Conservation (phyloP, 53 echinoderm and acorn worm genomes). For the Zoroaster sp. region DNA sequence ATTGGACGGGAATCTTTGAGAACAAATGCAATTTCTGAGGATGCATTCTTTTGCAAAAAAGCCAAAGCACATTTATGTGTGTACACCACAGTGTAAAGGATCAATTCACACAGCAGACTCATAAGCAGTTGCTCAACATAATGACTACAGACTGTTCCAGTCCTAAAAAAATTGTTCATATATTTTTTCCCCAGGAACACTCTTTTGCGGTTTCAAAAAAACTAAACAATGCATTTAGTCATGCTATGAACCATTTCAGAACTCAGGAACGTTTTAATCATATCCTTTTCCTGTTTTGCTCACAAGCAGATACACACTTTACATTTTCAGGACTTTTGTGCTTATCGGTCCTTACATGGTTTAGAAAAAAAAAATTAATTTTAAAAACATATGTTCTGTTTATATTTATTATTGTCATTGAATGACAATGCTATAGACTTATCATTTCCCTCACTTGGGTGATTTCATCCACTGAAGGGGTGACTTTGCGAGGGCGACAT, state of each 20-base stretch:
- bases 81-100: too few relatives aligned
- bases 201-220: background rate
- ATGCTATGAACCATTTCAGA: background rate
- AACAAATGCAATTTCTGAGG: too few relatives aligned
- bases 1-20: too few relatives aligned
- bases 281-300: slow-evolving; percentile 29
- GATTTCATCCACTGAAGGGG: too few relatives aligned
- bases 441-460: background rate
- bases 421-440: background rate
- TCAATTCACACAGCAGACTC: too few relatives aligned
- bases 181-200: background rate
- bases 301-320: background rate
- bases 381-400: too few relatives aligned
- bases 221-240: background rate
- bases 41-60: too few relatives aligned
- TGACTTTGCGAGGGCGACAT: too few relatives aligned
- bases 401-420: background rate
- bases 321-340: background rate
- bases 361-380: background rate
- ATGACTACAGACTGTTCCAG: too few relatives aligned
- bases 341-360: too few relatives aligned
- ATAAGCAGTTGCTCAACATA: too few relatives aligned
- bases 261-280: background rate
- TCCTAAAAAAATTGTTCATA: too few relatives aligned
- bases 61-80: background rate